These are phyloP conservation scores for Spongilla lacustris DNA, from an alignment of 37 sponge, comb jelly and placozoan genomes.

Conservation along the genomic window DNA sequence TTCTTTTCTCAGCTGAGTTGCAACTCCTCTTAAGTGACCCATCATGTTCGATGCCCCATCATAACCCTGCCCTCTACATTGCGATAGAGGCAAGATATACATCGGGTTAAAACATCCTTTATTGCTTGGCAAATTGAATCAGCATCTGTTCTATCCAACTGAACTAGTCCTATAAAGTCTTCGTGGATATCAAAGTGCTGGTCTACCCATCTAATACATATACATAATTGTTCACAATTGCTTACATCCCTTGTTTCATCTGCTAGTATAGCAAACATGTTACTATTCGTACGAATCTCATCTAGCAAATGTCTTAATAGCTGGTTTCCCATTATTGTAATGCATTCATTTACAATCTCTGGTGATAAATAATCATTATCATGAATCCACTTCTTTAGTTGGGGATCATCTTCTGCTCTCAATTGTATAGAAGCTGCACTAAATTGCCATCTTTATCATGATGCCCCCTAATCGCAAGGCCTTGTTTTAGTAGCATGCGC, in stretches of 20 bases:
- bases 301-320: slow-evolving; percentile 6
- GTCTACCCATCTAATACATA: slow-evolving; percentile 45
- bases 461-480: slow-evolving; percentile 40
- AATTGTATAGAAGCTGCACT: slow-evolving; percentile 25
- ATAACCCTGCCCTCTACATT: slow-evolving; percentile 56
- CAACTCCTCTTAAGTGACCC: slow-evolving; percentile 45
- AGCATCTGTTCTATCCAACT: slow-evolving; percentile 44
- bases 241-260: slow-evolving; percentile 46
- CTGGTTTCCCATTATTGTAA: slow-evolving; percentile 29
- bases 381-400: slow-evolving; percentile 8
- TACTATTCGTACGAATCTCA: neutral
- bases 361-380: slow-evolving; percentile 18
- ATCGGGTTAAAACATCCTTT: slow-evolving; percentile 65
- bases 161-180: slow-evolving; percentile 38
- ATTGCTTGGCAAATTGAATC: slow-evolving; percentile 32
- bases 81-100: slow-evolving; percentile 57
- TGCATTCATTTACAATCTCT: slow-evolving; percentile 42
- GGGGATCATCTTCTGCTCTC: slow-evolving; percentile 9
- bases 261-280: slow-evolving; percentile 14
- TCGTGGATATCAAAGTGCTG: slow-evolving; percentile 29
- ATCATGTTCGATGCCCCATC: slow-evolving; percentile 53
- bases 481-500: slow-evolving; percentile 19
- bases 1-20: slow-evolving; percentile 34
- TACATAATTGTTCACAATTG: slow-evolving; percentile 11
- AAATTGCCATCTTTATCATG: slow-evolving; percentile 45